These are phyloP conservation scores for Drosophila melanica DNA, from an alignment of 1,140 invertebrate genomes.

Conservation along the genomic window DNA sequence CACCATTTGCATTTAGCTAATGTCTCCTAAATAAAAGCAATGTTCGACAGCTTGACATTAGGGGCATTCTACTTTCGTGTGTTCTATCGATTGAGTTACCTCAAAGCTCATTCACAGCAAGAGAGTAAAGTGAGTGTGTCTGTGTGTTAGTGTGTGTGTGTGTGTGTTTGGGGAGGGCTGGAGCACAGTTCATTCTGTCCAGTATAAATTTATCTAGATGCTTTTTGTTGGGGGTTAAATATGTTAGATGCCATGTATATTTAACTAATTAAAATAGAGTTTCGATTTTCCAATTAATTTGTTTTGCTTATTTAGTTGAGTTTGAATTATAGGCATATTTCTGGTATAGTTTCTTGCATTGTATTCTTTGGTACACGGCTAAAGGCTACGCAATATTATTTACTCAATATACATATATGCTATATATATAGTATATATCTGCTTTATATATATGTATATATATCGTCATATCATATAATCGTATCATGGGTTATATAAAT, in stretches of 20 bases:
- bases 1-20: slow-evolving; percentile 30
- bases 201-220: slow-evolving; percentile 43
- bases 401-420: slow-evolving; percentile 50
- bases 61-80: background rate
- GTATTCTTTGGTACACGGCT: slow-evolving; percentile 76
- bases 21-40: slow-evolving; percentile 25
- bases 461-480: slow-evolving; percentile 41
- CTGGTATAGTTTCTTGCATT: slow-evolving; percentile 31
- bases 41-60: slow-evolving; percentile 18
- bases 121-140: slow-evolving; percentile 9
- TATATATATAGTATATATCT: slow-evolving; percentile 37
- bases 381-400: slow-evolving; percentile 71
- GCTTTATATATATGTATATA: slow-evolving; percentile 43
- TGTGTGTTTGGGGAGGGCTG: background rate
- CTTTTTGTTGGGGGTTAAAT: slow-evolving; percentile 5
- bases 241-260: slow-evolving; percentile 55
- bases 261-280: slow-evolving; percentile 76
- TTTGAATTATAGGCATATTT: slow-evolving; percentile 42
- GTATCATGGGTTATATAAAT: slow-evolving; percentile 50
- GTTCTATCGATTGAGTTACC: slow-evolving; percentile 11
- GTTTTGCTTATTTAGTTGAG: slow-evolving; percentile 48
- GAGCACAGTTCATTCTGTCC: too few species aligned
- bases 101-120: slow-evolving; percentile 69
- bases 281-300: slow-evolving; percentile 40
- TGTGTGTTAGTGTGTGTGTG: background rate